These are phyloP conservation scores for Aramus guarauna DNA, from an alignment of 2,113 vertebrate species.

Conservation along the genomic window DNA sequence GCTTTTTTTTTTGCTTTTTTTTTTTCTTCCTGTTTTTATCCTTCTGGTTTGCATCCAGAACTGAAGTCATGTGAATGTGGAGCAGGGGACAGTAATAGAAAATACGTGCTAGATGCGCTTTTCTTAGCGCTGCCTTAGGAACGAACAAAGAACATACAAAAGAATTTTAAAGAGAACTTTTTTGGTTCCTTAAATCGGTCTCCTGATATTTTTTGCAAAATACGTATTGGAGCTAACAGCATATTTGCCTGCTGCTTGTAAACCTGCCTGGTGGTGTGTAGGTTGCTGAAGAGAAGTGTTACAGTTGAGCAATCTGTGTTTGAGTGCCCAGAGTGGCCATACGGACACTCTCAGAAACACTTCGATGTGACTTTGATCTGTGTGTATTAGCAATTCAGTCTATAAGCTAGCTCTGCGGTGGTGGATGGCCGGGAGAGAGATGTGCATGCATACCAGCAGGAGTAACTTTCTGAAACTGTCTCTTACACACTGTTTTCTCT, in stretches of 20 bases:
- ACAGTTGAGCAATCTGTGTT: not conserved
- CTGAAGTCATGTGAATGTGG: not conserved
- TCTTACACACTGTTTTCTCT: not conserved
- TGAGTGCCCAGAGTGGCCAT: not conserved
- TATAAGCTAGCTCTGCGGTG: not conserved
- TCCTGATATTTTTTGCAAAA: not conserved
- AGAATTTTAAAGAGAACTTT: not conserved
- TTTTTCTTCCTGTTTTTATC: too few relatives aligned
- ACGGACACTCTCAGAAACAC: not conserved
- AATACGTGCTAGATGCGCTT: fast-evolving
- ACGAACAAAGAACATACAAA: not conserved
- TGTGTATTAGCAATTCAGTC: not conserved
- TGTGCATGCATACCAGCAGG: not conserved
- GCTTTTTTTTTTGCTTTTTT: too few relatives aligned
- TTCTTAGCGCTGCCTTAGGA: not conserved
- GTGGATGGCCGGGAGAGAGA: not conserved
- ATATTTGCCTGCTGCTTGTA: not conserved
- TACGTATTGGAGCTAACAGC: too few relatives aligned
- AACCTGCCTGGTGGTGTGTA: not conserved
- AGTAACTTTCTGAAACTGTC: fast-evolving
- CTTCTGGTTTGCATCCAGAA: not conserved
- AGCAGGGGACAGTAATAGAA: not conserved
- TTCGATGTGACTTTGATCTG: not conserved
- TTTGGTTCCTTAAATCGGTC: fast-evolving
- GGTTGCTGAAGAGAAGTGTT: not conserved